Conservation (phyloP, 2,888 invertebrate genomes). For the Acanthosepion esculentum region DNA sequence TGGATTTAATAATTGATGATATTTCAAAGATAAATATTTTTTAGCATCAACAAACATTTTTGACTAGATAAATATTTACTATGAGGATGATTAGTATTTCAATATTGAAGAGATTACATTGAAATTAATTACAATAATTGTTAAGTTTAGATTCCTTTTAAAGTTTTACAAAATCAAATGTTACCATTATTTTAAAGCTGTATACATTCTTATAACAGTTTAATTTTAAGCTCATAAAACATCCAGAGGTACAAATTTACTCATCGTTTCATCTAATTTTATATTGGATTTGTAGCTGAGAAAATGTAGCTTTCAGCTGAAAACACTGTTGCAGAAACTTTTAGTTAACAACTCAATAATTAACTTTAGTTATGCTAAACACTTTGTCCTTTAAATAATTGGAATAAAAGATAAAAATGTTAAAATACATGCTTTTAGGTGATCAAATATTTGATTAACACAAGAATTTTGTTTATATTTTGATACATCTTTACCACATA, state of each 20-base stretch:
- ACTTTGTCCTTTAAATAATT: background rate
- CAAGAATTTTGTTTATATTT: background rate
- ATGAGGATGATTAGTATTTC: background rate
- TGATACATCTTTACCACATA: background rate
- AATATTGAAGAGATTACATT: background rate
- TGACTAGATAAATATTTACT: background rate
- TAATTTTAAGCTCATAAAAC: too few relatives aligned
- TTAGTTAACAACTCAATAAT: background rate
- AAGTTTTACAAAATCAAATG: too few relatives aligned
- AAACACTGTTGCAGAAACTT: background rate
- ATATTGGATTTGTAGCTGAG: background rate
- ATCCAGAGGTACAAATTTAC: too few relatives aligned
- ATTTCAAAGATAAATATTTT: background rate
- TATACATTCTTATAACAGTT: too few relatives aligned
- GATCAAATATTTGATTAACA: too few relatives aligned
- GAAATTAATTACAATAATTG: background rate
- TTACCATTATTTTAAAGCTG: too few relatives aligned
- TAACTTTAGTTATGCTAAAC: too few relatives aligned
- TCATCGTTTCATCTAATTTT: background rate
- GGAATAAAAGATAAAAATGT: background rate
- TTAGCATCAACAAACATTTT: background rate
- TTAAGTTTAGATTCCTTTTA: too few relatives aligned
- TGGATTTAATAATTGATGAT: background rate
- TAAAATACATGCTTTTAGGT: background rate
- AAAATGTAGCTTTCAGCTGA: background rate